Conservation (phyloP, 2,888 invertebrate species). For the Thereva nobilitata region DNA sequence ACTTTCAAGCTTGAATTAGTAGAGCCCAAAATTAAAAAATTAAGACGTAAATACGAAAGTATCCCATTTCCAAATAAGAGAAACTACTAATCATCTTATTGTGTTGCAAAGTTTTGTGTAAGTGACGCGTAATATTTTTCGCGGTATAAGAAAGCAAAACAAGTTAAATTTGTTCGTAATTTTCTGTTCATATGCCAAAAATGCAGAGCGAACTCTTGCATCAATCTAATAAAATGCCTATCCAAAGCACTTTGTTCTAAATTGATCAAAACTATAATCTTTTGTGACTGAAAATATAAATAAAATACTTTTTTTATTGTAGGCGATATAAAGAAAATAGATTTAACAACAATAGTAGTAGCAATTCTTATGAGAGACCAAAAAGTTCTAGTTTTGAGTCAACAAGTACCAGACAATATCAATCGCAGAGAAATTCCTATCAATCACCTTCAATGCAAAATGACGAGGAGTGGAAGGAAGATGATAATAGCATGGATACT, state of each 20-base stretch:
- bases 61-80: too few relatives aligned
- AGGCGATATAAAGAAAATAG: conserved; percentile 20
- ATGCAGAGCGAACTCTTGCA: neutral
- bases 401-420: conserved; percentile 13
- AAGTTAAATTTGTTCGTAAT: too few relatives aligned
- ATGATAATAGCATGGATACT: conserved; percentile 40
- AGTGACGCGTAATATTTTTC: too few relatives aligned
- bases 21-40: too few relatives aligned
- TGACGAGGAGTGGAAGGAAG: conserved; percentile 6
- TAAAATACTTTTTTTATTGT: neutral
- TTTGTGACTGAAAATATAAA: neutral
- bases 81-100: too few relatives aligned
- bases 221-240: neutral
- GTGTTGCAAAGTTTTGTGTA: too few relatives aligned
- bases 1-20: too few relatives aligned
- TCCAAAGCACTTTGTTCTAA: too few relatives aligned
- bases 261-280: too few relatives aligned
- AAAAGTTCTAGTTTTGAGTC: conserved; percentile 19
- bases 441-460: neutral
- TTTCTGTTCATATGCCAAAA: too few relatives aligned
- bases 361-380: conserved; percentile 21
- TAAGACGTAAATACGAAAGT: too few relatives aligned
- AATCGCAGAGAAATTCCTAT: neutral
- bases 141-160: too few relatives aligned
- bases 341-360: conserved; percentile 6